Evolutionary conservation across 1,140 invertebrate species (phyloP), one percentile per base, ranked within the genome.

Genomic region (Drosophila erecta): DNA sequence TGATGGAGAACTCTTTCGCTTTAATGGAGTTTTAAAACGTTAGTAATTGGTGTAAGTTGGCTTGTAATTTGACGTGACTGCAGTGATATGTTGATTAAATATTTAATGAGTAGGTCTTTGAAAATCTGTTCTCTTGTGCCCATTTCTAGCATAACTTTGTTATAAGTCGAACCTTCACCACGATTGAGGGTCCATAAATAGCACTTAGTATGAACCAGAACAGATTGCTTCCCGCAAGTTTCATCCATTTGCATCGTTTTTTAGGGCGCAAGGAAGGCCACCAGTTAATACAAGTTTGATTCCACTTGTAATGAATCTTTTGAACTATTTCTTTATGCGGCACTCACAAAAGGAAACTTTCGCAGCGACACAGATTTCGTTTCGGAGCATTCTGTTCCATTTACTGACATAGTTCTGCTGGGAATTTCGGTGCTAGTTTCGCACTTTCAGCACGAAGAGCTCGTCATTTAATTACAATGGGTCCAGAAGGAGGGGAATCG

Each of bases 391-490:
- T 66, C 44, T 22, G 40, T 58, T 43, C 54, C 55, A 60, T 72
- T 37, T 61, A 38, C 53, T 46, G 58, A 57, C 50, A 74, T 74
- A 74, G 58, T 74, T 74, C 4, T n/a, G 50, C 4, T 8, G 24
- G 27, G 43, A 69, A 70, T 70, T 70, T 66, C 15, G 50, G 27
- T 70, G 66, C 62, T 47, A 60, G 75, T 61, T 55, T 70, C 46
- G 57, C 62, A 61, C 53, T 79, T 44, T 66, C 38, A 27, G 55
- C 30, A n/a, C 8, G 27, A 65, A 65, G 10, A 78, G 72, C 59
- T 71, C 81, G 64, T 81, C 76, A 81, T 85, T 71, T 75, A 81
- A 87, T 87, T 85, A 85, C 47, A 47, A 61, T 51, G 27, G 46
- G 1, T 15, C 22, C n/a, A 47, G 14, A 12, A 27, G 27, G 11